Conservation (phyloP, 2,888 invertebrate genomes). For the Trachelus stipa region DNA sequence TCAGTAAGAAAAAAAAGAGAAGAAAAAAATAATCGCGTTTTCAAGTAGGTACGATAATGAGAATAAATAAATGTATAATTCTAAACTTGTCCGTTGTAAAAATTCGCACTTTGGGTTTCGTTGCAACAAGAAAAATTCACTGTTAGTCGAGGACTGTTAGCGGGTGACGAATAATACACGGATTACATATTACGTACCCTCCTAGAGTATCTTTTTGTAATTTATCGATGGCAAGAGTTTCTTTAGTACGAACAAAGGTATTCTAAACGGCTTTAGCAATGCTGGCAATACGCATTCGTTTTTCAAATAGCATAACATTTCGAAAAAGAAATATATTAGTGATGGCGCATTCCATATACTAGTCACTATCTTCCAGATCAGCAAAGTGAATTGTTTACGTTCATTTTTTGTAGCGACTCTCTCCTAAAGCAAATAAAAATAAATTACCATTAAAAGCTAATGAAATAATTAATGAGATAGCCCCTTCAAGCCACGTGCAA, state of each 20-base stretch:
- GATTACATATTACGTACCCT: constrained; percentile 12
- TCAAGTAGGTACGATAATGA: background rate
- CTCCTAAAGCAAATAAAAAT: constrained; percentile 60
- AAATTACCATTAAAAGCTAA: constrained; percentile 34
- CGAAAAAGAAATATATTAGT: constrained; percentile 42
- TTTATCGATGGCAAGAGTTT: constrained; percentile 27
- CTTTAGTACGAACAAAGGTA: constrained; percentile 49
- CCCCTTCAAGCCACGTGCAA: constrained; percentile 5
- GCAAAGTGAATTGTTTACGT: constrained; percentile 42
- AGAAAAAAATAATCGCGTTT: background rate
- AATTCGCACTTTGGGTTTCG: background rate
- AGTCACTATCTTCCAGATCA: constrained; percentile 55
- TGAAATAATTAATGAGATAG: background rate
- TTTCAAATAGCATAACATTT: constrained; percentile 43
- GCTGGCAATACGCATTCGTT: constrained; percentile 44
- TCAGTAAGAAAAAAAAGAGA: background rate
- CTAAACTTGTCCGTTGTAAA: background rate
- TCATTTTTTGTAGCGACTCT: constrained; percentile 46
- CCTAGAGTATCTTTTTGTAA: constrained; percentile 9
- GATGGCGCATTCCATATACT: constrained; percentile 52
- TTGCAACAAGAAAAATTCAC: background rate
- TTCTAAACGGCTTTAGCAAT: constrained; percentile 44
- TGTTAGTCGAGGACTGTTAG: background rate
- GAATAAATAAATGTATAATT: background rate
- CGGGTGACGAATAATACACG: background rate